Conservation (phyloP, 2,888 invertebrate genomes). For the Erebia epiphron region DNA sequence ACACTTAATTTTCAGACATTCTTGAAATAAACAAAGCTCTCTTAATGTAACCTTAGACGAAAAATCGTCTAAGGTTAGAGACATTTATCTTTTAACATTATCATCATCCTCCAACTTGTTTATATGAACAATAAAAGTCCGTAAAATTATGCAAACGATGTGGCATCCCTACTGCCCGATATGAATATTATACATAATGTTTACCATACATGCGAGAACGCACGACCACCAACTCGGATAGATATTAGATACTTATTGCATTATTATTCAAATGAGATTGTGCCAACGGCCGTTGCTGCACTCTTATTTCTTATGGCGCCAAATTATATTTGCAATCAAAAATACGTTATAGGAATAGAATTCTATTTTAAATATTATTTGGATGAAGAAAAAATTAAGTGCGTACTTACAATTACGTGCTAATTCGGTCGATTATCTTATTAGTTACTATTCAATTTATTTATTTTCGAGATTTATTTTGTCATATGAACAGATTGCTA, state of each 20-base stretch:
- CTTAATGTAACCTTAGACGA: too few species aligned
- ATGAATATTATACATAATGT: conserved; percentile 16
- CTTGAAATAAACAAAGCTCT: too few species aligned
- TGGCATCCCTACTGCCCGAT: conserved; percentile 2
- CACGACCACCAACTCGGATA: conserved; percentile 15
- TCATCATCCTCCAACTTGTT: too few species aligned
- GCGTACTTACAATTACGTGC: not conserved
- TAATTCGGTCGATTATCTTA: too few species aligned
- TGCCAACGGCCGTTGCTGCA: conserved; percentile 4
- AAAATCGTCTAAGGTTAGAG: too few species aligned
- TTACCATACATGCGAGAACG: conserved; percentile 13
- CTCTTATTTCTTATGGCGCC: not conserved
- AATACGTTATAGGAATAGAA: not conserved
- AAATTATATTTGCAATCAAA: not conserved
- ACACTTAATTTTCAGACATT: too few species aligned
- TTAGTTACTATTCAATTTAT: too few species aligned
- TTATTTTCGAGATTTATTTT: too few species aligned
- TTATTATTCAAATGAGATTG: conserved; percentile 35
- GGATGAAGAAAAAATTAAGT: not conserved
- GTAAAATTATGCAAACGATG: not conserved
- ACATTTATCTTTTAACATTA: too few species aligned
- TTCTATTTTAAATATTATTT: not conserved
- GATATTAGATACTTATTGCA: conserved; percentile 33
- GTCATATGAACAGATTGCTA: too few species aligned
- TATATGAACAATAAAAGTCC: not conserved